Conservation (phyloP, 2,113 vertebrate species). For the Hemiprocne comata region DNA sequence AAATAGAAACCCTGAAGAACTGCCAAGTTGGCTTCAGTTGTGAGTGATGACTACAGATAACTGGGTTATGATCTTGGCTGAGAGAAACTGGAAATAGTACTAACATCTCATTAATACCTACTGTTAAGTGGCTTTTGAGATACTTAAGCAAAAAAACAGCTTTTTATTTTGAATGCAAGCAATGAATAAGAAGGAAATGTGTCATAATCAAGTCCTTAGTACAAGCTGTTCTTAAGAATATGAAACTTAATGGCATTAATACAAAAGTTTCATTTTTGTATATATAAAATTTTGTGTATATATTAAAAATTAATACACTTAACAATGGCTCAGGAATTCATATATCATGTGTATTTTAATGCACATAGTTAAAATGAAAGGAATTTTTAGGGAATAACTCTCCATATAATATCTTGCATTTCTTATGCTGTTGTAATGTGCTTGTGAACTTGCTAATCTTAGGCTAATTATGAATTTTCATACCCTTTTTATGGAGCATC, state of each 20-base stretch:
- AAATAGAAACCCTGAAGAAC: neutral
- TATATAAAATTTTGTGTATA: too few relatives aligned
- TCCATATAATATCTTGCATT: neutral
- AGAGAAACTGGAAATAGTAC: neutral
- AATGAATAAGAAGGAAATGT: neutral
- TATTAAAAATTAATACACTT: neutral
- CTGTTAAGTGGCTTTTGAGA: neutral
- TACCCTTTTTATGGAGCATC: neutral
- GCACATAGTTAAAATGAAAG: neutral
- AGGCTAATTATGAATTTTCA: neutral
- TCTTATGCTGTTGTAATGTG: neutral
- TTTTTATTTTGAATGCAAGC: neutral
- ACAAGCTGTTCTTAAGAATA: neutral
- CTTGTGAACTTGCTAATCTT: neutral
- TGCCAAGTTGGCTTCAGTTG: conserved; percentile 9
- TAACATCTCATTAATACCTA: neutral
- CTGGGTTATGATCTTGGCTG: conserved; percentile 2
- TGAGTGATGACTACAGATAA: conserved; percentile 32
- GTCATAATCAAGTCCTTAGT: neutral
- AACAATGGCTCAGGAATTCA: neutral
- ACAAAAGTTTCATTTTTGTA: neutral
- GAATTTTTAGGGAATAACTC: neutral
- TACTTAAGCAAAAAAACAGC: neutral
- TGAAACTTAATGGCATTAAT: neutral
- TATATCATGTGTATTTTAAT: neutral